A percentile compares a stretch with the other conserved stretches of the same genome.
Conservation (phyloP, 53 echinoderm and acorn worm species). For the Echinometra lucunter region DNA sequence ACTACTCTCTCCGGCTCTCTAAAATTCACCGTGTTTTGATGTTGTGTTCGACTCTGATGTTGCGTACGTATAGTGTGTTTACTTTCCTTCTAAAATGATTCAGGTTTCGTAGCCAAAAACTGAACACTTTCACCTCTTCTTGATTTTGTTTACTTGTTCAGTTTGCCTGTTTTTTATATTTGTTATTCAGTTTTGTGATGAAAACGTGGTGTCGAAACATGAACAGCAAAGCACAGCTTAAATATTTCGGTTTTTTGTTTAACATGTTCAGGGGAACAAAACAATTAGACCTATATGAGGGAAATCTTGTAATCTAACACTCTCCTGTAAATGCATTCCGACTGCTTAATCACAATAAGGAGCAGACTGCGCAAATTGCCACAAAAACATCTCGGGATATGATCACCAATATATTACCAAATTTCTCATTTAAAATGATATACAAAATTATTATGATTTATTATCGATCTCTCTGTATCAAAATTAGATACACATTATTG, state of each 20-base stretch:
- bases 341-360: not conserved
- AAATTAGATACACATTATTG: not conserved
- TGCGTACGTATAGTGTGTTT: too few species aligned
- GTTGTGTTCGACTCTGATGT: too few species aligned
- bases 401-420: too few species aligned
- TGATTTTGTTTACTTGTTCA: too few species aligned
- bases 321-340: not conserved
- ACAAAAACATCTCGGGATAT: not conserved
- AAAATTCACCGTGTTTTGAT: not conserved
- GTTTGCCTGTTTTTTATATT: too few species aligned
- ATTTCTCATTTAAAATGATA: not conserved
- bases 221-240: too few species aligned
- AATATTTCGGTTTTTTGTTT: too few species aligned
- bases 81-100: too few species aligned
- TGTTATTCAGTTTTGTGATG: too few species aligned
- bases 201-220: too few species aligned
- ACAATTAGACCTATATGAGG: not conserved
- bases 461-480: not conserved
- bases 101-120: too few species aligned
- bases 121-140: too few species aligned
- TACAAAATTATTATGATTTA: not conserved
- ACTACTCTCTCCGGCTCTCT: not conserved
- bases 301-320: not conserved
- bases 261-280: not conserved
- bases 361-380: not conserved